Evolutionary conservation across 1,140 invertebrate species (phyloP).

Genomic region (Bombus superbus): DNA sequence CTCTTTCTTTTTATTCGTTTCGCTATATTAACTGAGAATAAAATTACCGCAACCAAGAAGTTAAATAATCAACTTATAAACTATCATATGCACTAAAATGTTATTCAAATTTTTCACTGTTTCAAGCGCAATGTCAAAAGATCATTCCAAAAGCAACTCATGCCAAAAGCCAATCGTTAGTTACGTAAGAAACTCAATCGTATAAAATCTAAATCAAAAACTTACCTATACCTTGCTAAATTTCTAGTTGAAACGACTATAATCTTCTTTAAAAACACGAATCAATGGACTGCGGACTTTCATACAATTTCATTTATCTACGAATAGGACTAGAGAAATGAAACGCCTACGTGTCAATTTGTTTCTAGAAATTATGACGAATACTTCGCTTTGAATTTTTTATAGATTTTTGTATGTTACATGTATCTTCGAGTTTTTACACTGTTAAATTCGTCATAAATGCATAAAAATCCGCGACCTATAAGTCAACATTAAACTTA

Average conservation of each 20-base stretch:
- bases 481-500: conserved; percentile 47
- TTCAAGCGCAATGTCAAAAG: conserved; percentile 9
- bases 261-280: not conserved
- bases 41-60: too few species aligned
- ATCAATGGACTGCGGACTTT: too few species aligned
- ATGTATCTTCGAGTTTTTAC: too few species aligned
- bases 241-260: not conserved
- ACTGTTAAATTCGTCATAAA: too few species aligned
- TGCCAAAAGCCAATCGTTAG: conserved; percentile 22
- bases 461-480: not conserved
- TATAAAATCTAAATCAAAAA: not conserved
- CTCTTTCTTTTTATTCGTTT: too few species aligned
- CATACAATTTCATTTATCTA: too few species aligned
- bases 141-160: conserved; percentile 13
- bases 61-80: not conserved
- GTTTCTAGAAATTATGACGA: too few species aligned
- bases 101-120: not conserved
- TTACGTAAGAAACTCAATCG: not conserved
- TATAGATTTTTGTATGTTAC: too few species aligned
- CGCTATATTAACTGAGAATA: too few species aligned
- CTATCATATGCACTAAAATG: not conserved
- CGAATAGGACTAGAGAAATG: too few species aligned
- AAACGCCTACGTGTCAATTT: too few species aligned
- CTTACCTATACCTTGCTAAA: not conserved
- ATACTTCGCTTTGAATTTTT: too few species aligned